phyloP scores from a whole-genome alignment of 2,797 vertebrate genomes.

The Xenops minutus region DNA sequence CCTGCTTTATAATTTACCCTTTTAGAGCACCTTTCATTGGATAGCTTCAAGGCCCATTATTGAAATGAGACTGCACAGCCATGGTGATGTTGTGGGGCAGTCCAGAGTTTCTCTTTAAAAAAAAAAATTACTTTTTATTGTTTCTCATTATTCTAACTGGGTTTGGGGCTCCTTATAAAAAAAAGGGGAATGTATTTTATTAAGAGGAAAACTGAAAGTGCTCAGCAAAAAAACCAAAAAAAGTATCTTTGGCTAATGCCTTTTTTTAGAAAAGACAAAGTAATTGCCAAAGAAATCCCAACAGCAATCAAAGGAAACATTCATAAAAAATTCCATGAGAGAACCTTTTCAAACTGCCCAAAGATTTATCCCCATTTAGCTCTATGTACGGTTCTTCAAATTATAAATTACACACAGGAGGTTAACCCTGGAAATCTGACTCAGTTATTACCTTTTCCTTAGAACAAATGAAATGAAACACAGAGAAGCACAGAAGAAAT shows the following conservation, averaged over 20 bases:
- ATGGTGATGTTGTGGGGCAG: background rate
- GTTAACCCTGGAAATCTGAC: constrained; percentile 43
- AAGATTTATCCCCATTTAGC: constrained; percentile 7
- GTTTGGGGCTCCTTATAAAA: background rate
- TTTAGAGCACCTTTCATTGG: background rate
- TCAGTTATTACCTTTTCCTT: constrained; percentile 6
- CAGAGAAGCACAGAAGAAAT: background rate
- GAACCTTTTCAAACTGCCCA: background rate
- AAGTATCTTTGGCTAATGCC: background rate
- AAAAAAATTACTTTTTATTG: background rate
- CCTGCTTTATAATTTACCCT: background rate
- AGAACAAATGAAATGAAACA: constrained; percentile 38
- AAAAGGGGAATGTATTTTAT: background rate
- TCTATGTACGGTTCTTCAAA: background rate
- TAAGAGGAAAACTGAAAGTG: background rate
- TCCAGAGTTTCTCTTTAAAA: background rate
- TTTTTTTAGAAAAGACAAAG: background rate
- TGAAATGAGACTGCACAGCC: background rate
- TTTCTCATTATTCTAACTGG: background rate
- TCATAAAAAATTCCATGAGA: background rate
- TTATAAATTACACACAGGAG: constrained; percentile 4
- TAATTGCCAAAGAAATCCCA: background rate
- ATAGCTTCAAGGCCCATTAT: background rate
- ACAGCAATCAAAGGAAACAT: background rate
- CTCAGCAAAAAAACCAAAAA: background rate